Evolutionary conservation across 2,888 invertebrate species (phyloP).

Genomic region (Euplagia quadripunctaria): DNA sequence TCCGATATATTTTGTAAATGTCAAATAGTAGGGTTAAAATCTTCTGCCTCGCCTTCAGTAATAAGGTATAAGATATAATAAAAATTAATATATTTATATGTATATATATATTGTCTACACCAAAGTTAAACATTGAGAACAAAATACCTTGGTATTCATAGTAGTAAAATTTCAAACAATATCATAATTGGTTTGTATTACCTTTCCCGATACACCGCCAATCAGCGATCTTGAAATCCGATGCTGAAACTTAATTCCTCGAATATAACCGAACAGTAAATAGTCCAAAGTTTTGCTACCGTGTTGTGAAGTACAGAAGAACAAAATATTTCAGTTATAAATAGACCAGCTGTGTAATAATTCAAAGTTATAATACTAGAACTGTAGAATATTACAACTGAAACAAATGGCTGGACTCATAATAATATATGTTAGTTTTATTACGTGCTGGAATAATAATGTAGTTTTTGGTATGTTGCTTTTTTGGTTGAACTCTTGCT

Average conservation of each 20-base stretch:
- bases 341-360: constrained; percentile 14
- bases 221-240: constrained; percentile 15
- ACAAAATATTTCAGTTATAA: constrained; percentile 18
- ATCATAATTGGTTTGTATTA: background rate
- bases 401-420: background rate
- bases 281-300: constrained; percentile 16
- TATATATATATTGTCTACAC: background rate
- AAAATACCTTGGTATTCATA: background rate
- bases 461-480: too few species aligned
- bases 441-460: background rate
- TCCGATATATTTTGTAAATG: constrained; percentile 1
- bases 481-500: too few species aligned
- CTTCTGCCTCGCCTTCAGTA: background rate
- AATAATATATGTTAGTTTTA: background rate
- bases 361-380: background rate
- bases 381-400: background rate
- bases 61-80: background rate
- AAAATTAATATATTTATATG: background rate
- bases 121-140: background rate
- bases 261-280: constrained; percentile 20
- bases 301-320: constrained; percentile 13
- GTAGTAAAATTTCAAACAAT: background rate
- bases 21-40: background rate
- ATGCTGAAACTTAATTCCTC: constrained; percentile 12
- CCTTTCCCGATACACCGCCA: background rate